phyloP scores from a whole-genome alignment of 2,797 vertebrate species.

The Danio kyathit region DNA sequence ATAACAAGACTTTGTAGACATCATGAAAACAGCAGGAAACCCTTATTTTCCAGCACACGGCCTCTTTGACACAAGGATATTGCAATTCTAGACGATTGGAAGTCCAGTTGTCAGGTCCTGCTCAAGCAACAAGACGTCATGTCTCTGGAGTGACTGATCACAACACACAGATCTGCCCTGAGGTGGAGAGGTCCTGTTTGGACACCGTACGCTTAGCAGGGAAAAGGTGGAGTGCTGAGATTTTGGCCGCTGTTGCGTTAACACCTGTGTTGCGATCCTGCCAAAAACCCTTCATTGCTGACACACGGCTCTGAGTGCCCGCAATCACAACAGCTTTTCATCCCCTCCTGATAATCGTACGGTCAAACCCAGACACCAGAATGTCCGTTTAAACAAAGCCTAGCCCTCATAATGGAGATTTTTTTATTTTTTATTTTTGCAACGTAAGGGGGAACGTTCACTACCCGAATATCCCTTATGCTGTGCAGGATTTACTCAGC shows the following conservation, averaged over 20 bases:
- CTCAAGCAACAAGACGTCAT: neutral
- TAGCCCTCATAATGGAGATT: constrained; percentile 43
- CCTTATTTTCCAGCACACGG: neutral
- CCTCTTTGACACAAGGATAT: neutral
- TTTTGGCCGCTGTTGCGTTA: constrained; percentile 48
- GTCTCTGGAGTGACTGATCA: constrained; percentile 31
- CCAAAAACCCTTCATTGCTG: constrained; percentile 47
- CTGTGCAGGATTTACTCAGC: constrained; percentile 73
- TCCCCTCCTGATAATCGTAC: constrained; percentile 15
- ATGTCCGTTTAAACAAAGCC: constrained; percentile 43
- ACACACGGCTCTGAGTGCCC: constrained; percentile 32
- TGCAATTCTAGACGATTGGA: neutral
- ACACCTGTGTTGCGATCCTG: constrained; percentile 51
- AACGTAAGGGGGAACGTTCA: constrained; percentile 39
- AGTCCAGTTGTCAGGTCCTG: neutral
- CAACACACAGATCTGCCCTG: constrained; percentile 19
- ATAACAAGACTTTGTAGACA: neutral
- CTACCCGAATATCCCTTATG: constrained; percentile 72
- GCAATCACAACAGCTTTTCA: constrained; percentile 44
- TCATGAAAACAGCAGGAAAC: neutral
- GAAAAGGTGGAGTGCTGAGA: constrained; percentile 49
- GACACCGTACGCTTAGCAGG: constrained; percentile 43
- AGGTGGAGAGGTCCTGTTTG: constrained; percentile 46
- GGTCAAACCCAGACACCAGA: constrained; percentile 21
- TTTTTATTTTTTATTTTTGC: constrained; percentile 37